Evolutionary conservation across 2,797 vertebrate genomes (phyloP), one percentile per base, ranked within the genome.

Genomic region (Arremon brunneinucha): DNA sequence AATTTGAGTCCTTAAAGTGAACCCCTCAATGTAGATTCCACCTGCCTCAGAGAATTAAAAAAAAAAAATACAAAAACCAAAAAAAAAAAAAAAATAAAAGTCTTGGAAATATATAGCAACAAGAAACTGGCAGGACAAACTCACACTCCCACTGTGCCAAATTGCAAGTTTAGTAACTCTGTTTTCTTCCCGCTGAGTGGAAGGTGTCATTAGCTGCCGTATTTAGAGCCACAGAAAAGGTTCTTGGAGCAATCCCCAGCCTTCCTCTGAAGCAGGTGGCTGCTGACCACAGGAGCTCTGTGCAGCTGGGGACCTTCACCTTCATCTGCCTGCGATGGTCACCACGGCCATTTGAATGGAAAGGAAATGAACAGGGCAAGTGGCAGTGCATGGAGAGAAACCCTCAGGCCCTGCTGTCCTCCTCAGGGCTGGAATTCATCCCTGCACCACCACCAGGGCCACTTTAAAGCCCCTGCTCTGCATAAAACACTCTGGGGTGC

Each of bases 151-250:
- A 93, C 87, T 96, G 92, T 90, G 95, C 93, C 90, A 97, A 96
- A 96, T 91, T 92, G 92, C 90, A 94, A 94, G 94, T 93, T 94
- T 94, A 96, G 94, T 96, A 96, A 96, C 96, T 96, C 93, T 96
- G 95, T 97, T 97, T 96, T 94, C 94, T 85, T 91, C 93, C 93
- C 1, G 24, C 95, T 78, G 93, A 92, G 90, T 81, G 86, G 94
- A 96, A 96, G 90, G 87, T 96, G 94, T 95, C 96, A 96, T 96
- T 96, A 96, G 89, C 79, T 93, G 94, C 94, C 89, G 87, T 82
- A 92, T 96, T 97, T 96, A 95, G 93, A 96, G 92, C 59, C 93
- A 70, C 64, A 89, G 95, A 93, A 96, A 94, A 95, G 96, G 88
- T 89, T 94, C 89, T 92, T 97, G 94, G 96, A 95, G 94, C 92